A percentile compares a stretch with the other conserved stretches of the same genome.
Conservation (phyloP, 2,113 vertebrate genomes). For the Tonatia bakeri region DNA sequence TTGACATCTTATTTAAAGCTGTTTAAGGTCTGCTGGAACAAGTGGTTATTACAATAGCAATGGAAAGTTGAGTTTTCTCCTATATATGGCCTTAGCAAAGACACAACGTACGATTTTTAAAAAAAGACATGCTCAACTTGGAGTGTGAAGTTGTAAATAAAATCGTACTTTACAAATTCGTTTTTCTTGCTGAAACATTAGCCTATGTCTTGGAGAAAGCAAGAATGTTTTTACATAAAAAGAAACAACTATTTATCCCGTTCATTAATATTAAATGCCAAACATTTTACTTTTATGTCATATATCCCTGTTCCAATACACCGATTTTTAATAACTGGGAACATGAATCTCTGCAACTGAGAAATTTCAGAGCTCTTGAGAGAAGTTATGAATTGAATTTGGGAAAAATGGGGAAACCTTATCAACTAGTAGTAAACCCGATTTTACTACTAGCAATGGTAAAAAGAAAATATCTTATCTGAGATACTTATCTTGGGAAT, state of each 20-base stretch:
- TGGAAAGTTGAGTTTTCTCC: not conserved
- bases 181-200: not conserved
- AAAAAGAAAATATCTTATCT: not conserved
- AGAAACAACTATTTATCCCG: not conserved
- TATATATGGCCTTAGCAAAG: not conserved
- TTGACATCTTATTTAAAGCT: not conserved
- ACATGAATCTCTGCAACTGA: not conserved
- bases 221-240: slow-evolving; percentile 25
- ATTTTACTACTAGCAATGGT: not conserved
- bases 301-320: not conserved
- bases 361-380: slow-evolving; percentile 1
- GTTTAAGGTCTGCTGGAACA: not conserved
- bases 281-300: slow-evolving; percentile 21
- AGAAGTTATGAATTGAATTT: slow-evolving; percentile 16
- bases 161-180: not conserved
- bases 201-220: not conserved
- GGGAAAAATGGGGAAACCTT: not conserved
- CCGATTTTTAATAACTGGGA: not conserved
- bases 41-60: not conserved
- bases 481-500: slow-evolving; percentile 1
- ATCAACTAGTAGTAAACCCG: not conserved
- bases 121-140: not conserved
- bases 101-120: not conserved
- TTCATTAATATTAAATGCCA: slow-evolving; percentile 21
- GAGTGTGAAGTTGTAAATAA: not conserved